Evolutionary conservation across 2,113 vertebrate genomes (phyloP).

Genomic region (Cephalopholis sonnerati): DNA sequence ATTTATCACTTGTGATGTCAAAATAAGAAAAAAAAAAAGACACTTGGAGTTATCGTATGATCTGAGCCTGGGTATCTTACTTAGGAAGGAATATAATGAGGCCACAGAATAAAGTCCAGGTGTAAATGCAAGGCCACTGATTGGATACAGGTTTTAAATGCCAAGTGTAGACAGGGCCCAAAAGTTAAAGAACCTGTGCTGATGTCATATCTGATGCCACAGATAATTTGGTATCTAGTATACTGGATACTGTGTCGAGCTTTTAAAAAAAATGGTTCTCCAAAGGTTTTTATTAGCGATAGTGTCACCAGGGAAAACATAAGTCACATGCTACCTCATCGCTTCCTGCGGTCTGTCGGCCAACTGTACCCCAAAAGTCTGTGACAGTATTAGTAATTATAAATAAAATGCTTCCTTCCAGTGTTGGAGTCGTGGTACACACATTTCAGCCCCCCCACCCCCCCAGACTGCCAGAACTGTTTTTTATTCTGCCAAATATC

Average conservation of each 20-base stretch:
- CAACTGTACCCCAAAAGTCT: conserved; percentile 40
- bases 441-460: conserved; percentile 41
- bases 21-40: background rate
- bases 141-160: conserved; percentile 23
- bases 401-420: conserved; percentile 33
- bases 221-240: background rate
- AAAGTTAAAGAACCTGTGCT: background rate
- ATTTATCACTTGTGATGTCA: conserved; percentile 54
- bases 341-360: conserved; percentile 51
- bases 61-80: background rate
- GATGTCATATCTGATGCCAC: conserved; percentile 26
- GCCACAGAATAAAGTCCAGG: background rate
- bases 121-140: background rate
- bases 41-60: background rate
- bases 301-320: conserved; percentile 37
- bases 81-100: background rate
- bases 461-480: conserved; percentile 25
- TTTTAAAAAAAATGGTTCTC: conserved; percentile 44
- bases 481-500: conserved; percentile 60
- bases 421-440: conserved; percentile 31
- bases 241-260: conserved; percentile 12
- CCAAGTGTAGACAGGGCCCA: background rate
- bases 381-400: conserved; percentile 69
- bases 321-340: conserved; percentile 77
- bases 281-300: conserved; percentile 43